Base-by-base conservation (phyloP, 1,140 invertebrate genomes). In the Aethina tumida region DNA sequence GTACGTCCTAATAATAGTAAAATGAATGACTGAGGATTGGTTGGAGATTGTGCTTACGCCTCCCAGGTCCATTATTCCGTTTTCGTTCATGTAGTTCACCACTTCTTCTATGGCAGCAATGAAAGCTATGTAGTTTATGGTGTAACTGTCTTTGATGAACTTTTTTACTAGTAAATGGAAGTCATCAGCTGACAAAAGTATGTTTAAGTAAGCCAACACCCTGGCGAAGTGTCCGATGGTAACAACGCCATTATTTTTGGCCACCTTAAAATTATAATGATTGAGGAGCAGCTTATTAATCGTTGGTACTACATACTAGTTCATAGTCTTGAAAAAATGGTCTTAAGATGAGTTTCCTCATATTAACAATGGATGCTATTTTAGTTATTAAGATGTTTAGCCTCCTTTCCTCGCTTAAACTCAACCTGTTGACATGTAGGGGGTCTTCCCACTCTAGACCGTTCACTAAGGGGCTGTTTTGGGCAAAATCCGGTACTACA, bases 251-350 rank as follows among this genome's bases (percentile, higher is more conserved):
- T 69, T 67, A 59, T 80, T 79, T 58, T 79, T 79, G 0, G 79
- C 68, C 8, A 81, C 70, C 79, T 80, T 43, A 0, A 54, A 41
- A 30, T 41, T 30, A 20, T 9, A 39, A 20, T 40, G 10, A 24
- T 20, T 39, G n/a, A 9, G 8, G 6, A 30, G n/a, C 12, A 7
- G 6, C 13, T 30, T 30, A 6, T 10, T 25, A n/a, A 30, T 10
- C 13, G 7, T 31, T 12, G 5, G 19, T 28, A 9, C 16, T 18
- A 35, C 30, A 49, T 45, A 77, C 79, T 52, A 81, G 49, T 56
- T 81, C 79, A 53, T 82, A 82, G 50, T 82, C 79, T 60, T 81
- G 79, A 60, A 84, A 82, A 50, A 81, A 81, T 0, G 79, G 78
- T 34, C 68, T 63, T 9, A 82, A 59, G 2, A 75, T 64, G 5